Evolutionary conservation across 2,797 vertebrate genomes (phyloP).

Genomic region (Pelochelys cantorii): DNA sequence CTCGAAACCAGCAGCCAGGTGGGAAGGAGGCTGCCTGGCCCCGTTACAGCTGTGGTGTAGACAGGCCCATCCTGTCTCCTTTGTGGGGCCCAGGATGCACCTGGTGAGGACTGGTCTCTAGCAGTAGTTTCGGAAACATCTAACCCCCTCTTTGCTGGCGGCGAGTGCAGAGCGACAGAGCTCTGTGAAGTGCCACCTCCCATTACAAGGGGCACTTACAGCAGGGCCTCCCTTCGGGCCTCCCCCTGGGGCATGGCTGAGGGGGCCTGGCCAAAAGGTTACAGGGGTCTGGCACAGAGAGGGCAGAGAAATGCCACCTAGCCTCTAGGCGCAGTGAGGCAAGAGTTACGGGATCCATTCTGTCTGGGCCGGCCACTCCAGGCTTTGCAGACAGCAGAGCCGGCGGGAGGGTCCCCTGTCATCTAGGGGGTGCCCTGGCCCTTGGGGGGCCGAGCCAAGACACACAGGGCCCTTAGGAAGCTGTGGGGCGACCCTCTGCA

Average conservation of each 20-base stretch:
- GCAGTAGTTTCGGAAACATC: neutral
- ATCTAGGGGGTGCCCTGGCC: neutral
- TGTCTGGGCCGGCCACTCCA: conserved; percentile 19
- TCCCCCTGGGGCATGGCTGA: accelerated
- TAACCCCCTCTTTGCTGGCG: neutral
- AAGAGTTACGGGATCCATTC: conserved; percentile 15
- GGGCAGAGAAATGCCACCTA: neutral
- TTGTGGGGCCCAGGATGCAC: neutral
- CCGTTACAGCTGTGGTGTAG: accelerated
- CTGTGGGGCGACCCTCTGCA: neutral
- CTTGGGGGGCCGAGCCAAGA: neutral
- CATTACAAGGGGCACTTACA: accelerated
- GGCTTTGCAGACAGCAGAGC: neutral
- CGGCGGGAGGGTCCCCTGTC: neutral
- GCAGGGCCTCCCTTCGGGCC: neutral
- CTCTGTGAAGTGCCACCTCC: neutral
- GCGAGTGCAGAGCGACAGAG: accelerated
- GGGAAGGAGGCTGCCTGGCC: neutral
- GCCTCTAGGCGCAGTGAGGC: neutral
- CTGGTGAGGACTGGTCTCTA: neutral
- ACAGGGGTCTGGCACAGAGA: neutral
- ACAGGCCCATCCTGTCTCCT: accelerated
- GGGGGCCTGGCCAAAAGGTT: neutral
- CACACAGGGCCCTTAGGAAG: neutral
- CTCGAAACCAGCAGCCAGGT: neutral